Evolutionary conservation across 2,888 invertebrate genomes (phyloP).

Genomic region (Drosophila pseudotalamancana): DNA sequence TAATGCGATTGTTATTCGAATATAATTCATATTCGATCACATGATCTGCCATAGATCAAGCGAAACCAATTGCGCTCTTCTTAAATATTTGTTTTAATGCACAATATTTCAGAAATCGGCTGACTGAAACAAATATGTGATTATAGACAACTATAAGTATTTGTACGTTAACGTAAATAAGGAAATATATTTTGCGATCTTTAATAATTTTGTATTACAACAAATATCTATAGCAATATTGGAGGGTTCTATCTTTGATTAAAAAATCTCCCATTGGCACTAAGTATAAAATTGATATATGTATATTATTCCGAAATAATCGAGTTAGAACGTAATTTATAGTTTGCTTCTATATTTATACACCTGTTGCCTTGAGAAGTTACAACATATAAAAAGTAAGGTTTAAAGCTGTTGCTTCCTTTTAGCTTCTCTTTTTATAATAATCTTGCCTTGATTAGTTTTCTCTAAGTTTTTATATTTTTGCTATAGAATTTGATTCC

Average conservation of each 20-base stretch:
- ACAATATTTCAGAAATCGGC: slow-evolving; percentile 1
- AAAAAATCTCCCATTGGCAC: too few relatives aligned
- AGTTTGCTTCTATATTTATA: too few relatives aligned
- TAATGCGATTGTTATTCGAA: slow-evolving; percentile 14
- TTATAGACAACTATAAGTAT: neutral
- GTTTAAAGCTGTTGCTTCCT: too few relatives aligned
- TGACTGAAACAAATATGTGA: slow-evolving; percentile 3
- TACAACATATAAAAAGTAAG: too few relatives aligned
- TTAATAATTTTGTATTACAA: neutral
- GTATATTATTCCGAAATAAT: too few relatives aligned
- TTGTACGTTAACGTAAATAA: too few relatives aligned
- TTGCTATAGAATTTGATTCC: too few relatives aligned
- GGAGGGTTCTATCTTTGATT: too few relatives aligned
- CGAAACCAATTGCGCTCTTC: slow-evolving; percentile 14
- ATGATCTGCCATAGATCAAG: slow-evolving; percentile 18
- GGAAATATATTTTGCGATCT: neutral
- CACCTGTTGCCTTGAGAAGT: too few relatives aligned
- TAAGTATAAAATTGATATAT: too few relatives aligned
- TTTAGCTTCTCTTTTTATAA: neutral
- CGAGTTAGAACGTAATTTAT: too few relatives aligned
- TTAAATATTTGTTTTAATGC: slow-evolving; percentile 10
- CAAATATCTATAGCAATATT: too few relatives aligned
- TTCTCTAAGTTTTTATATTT: neutral
- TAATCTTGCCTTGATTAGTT: neutral
- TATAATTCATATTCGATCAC: slow-evolving; percentile 13